A percentile compares a stretch with the other conserved stretches of the same genome.
phyloP scores from a whole-genome alignment of 2,888 invertebrate genomes.

The Andrena camellia region DNA sequence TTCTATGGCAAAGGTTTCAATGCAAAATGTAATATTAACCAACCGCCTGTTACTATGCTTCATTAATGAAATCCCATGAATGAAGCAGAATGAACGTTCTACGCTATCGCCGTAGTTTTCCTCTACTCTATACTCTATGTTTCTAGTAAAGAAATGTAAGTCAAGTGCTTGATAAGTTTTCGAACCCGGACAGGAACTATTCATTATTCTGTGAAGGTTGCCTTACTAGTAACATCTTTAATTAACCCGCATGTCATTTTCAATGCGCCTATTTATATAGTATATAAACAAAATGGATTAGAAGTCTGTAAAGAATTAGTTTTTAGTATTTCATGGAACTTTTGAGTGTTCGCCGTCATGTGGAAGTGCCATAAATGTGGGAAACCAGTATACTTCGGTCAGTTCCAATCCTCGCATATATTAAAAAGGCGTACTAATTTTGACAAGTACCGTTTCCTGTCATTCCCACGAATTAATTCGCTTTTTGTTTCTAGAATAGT shows the following conservation, averaged over 20 bases:
- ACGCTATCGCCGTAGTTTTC: constrained; percentile 7
- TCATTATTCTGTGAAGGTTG: constrained; percentile 60
- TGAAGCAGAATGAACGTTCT: constrained; percentile 11
- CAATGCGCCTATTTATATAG: constrained; percentile 50
- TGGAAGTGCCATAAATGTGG: constrained; percentile 94
- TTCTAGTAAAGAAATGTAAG: constrained; percentile 30
- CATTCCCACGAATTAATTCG: constrained; percentile 41
- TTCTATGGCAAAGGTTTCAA: background rate
- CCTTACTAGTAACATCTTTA: constrained; percentile 67
- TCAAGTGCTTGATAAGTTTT: constrained; percentile 51
- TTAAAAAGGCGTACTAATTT: constrained; percentile 52
- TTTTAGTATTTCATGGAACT: constrained; percentile 43
- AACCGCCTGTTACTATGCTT: background rate
- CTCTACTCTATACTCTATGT: constrained; percentile 24
- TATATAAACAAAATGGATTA: constrained; percentile 73
- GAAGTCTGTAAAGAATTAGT: constrained; percentile 12
- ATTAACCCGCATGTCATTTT: constrained; percentile 70
- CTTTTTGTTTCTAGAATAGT: constrained; percentile 9
- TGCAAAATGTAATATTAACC: background rate
- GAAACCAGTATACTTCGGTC: constrained; percentile 93
- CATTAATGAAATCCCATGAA: background rate
- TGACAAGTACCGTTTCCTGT: constrained; percentile 57
- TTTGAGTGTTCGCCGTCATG: constrained; percentile 85
- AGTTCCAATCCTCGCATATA: constrained; percentile 58
- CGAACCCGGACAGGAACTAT: constrained; percentile 54